A percentile compares a stretch with the other conserved stretches of the same genome.
Evolutionary conservation across 2,797 vertebrate species (phyloP).

Genomic region (Valencia hispanica): DNA sequence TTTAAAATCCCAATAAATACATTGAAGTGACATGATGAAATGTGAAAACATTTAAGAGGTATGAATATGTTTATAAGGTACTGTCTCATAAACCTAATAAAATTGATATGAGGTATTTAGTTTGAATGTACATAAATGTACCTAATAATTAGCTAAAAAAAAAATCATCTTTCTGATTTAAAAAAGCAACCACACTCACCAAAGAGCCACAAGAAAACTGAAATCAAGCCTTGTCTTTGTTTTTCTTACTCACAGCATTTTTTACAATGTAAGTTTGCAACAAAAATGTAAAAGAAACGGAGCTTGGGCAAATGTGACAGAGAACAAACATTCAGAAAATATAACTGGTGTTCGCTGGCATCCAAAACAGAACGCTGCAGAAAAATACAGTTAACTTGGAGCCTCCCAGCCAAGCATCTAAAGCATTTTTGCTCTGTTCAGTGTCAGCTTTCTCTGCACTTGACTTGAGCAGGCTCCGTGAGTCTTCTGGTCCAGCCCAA

Average conservation of each 20-base stretch:
- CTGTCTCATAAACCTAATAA: slow-evolving; percentile 8
- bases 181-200: slow-evolving; percentile 36
- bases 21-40: not conserved
- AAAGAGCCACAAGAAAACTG: slow-evolving; percentile 41
- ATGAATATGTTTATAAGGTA: slow-evolving; percentile 1
- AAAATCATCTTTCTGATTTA: slow-evolving; percentile 27
- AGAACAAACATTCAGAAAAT: slow-evolving; percentile 36
- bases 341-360: slow-evolving; percentile 41
- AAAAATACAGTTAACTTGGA: slow-evolving; percentile 32
- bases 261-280: slow-evolving; percentile 59
- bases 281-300: slow-evolving; percentile 55
- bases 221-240: slow-evolving; percentile 29
- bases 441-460: slow-evolving; percentile 33
- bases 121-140: not conserved
- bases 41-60: slow-evolving; percentile 1
- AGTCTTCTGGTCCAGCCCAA: slow-evolving; percentile 34
- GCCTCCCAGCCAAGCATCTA: slow-evolving; percentile 24
- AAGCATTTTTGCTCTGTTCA: slow-evolving; percentile 28
- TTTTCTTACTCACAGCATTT: slow-evolving; percentile 20
- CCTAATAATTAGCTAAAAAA: not conserved
- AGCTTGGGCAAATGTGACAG: slow-evolving; percentile 43
- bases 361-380: slow-evolving; percentile 40
- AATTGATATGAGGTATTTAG: slow-evolving; percentile 10
- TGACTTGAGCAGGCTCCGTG: slow-evolving; percentile 33
- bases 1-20: not conserved